Conservation (phyloP, 2,888 invertebrate species). For the Phyto melanocephala region DNA sequence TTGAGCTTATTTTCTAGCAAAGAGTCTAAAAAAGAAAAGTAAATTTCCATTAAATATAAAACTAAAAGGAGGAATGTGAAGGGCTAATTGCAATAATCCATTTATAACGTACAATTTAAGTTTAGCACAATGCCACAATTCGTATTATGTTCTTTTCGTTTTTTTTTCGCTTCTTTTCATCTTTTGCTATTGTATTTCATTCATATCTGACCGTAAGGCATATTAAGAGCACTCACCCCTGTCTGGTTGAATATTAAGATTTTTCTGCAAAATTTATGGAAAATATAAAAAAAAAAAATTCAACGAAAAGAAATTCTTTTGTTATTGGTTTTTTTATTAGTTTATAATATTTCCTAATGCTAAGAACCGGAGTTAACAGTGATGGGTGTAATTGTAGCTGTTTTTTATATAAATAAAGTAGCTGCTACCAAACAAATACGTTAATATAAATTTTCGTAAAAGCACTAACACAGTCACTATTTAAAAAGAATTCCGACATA, state of each 20-base stretch:
- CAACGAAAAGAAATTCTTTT: conserved; percentile 7
- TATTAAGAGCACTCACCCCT: conserved; percentile 34
- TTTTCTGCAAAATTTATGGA: conserved; percentile 11
- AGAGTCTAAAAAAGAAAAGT: background rate
- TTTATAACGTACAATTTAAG: conserved; percentile 75
- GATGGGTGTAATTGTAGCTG: background rate
- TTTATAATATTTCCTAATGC: conserved; percentile 14
- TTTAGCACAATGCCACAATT: conserved; percentile 64
- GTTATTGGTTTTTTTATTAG: conserved; percentile 1
- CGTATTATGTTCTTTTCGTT: conserved; percentile 7
- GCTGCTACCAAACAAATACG: too few species aligned
- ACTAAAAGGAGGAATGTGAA: conserved; percentile 54
- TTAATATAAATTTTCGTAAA: too few species aligned
- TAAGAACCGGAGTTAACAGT: background rate
- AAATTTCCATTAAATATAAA: conserved; percentile 26
- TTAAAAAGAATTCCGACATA: too few species aligned
- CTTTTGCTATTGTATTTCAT: conserved; percentile 32
- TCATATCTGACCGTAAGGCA: conserved; percentile 51
- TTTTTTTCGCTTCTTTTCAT: background rate
- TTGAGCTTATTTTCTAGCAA: conserved; percentile 36
- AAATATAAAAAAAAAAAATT: conserved; percentile 20
- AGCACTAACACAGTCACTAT: too few species aligned
- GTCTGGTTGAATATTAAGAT: background rate
- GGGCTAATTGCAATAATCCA: conserved; percentile 79
- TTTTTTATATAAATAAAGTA: background rate